phyloP scores from a whole-genome alignment of 2,888 invertebrate species.

The Stenurella melanura region DNA sequence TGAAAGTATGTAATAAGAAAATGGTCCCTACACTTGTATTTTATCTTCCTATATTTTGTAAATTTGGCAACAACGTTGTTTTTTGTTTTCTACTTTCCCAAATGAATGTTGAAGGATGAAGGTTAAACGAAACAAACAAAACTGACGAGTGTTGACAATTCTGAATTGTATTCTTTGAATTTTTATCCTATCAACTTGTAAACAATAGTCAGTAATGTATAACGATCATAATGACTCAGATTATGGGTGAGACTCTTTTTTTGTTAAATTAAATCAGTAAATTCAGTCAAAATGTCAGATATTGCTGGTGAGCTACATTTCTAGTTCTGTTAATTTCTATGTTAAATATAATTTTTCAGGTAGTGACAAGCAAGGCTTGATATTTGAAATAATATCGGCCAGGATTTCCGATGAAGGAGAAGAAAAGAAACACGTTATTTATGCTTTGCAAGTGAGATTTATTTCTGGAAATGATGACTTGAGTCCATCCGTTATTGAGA shows the following conservation, averaged over 20 bases:
- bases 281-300: conserved; percentile 19
- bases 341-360: conserved; percentile 52
- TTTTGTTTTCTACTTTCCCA: too few relatives aligned
- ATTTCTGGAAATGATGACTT: conserved; percentile 76
- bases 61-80: too few relatives aligned
- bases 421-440: conserved; percentile 83
- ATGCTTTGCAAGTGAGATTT: conserved; percentile 80
- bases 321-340: not conserved
- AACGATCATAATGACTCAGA: conserved; percentile 52
- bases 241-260: conserved; percentile 51
- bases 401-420: conserved; percentile 77
- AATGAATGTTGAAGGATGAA: too few relatives aligned
- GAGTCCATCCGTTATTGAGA: conserved; percentile 79
- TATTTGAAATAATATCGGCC: conserved; percentile 82
- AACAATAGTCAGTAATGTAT: conserved; percentile 37
- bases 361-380: conserved; percentile 71
- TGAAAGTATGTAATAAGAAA: too few relatives aligned
- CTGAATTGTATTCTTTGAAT: too few relatives aligned
- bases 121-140: too few relatives aligned
- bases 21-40: too few relatives aligned
- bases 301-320: conserved; percentile 5
- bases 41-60: too few relatives aligned
- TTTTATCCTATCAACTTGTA: not conserved
- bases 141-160: too few relatives aligned
- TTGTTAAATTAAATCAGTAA: conserved; percentile 31